phyloP scores from a whole-genome alignment of 2,113 vertebrate species.

The Psettodes erumei region DNA sequence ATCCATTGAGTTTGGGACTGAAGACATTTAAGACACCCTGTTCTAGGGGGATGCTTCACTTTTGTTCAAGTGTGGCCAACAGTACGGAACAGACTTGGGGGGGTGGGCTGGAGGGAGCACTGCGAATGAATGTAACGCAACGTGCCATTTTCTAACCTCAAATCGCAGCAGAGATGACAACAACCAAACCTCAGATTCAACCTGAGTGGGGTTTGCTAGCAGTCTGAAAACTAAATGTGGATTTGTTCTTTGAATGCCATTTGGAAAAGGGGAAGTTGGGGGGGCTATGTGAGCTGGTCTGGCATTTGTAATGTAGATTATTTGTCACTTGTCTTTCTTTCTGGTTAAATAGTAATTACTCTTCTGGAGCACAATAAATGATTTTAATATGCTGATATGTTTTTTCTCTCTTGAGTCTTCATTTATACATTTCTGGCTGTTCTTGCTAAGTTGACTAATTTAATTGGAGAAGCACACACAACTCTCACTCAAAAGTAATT shows the following conservation, averaged over 20 bases:
- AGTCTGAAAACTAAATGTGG: slow-evolving; percentile 62
- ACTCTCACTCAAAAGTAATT: slow-evolving; percentile 48
- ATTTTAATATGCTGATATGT: slow-evolving; percentile 85
- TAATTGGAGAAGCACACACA: slow-evolving; percentile 40
- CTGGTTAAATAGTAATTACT: slow-evolving; percentile 87
- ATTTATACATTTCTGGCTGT: slow-evolving; percentile 45
- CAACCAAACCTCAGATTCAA: slow-evolving; percentile 70
- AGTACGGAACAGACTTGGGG: slow-evolving; percentile 7
- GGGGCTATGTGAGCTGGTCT: slow-evolving; percentile 75
- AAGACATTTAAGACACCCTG: slow-evolving; percentile 57
- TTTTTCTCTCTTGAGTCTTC: slow-evolving; percentile 56
- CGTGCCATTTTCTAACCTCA: slow-evolving; percentile 82
- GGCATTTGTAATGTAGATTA: slow-evolving; percentile 85
- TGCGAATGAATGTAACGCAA: slow-evolving; percentile 83
- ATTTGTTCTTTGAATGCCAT: slow-evolving; percentile 70
- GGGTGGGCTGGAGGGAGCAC: slow-evolving; percentile 50
- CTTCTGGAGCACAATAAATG: slow-evolving; percentile 88
- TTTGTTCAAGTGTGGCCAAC: slow-evolving; percentile 52
- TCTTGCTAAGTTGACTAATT: slow-evolving; percentile 45
- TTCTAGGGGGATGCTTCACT: slow-evolving; percentile 56
- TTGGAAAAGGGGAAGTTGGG: slow-evolving; percentile 66
- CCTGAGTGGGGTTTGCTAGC: slow-evolving; percentile 64
- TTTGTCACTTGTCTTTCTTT: slow-evolving; percentile 87
- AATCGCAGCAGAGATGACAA: slow-evolving; percentile 66
- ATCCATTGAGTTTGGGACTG: slow-evolving; percentile 43